Evolutionary conservation across 2,113 vertebrate genomes (phyloP).

Genomic region (Hepsetus odoe): DNA sequence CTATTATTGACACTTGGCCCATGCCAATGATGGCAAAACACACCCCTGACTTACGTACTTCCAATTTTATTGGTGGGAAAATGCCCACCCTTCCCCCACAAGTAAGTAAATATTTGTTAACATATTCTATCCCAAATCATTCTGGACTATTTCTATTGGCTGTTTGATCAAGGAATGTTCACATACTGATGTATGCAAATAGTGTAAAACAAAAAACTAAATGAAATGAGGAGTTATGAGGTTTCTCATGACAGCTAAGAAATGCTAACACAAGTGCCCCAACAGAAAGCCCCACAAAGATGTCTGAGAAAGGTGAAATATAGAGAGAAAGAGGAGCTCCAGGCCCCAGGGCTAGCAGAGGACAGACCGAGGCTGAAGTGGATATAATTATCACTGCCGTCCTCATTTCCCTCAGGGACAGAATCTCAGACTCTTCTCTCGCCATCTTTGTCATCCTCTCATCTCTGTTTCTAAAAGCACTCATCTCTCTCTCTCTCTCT

Average conservation of each 20-base stretch:
- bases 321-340: slow-evolving; percentile 31
- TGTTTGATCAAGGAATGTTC: too few species aligned
- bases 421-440: slow-evolving; percentile 20
- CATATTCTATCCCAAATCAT: too few species aligned
- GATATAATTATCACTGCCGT: slow-evolving; percentile 41
- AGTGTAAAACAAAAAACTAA: not conserved
- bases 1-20: too few species aligned
- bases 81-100: too few species aligned
- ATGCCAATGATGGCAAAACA: too few species aligned
- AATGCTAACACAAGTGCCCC: slow-evolving; percentile 13
- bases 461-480: slow-evolving; percentile 24
- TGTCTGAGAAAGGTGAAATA: not conserved
- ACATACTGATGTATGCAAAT: not conserved
- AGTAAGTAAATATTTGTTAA: too few species aligned
- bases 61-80: too few species aligned
- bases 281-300: not conserved
- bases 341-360: slow-evolving; percentile 24
- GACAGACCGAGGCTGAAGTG: slow-evolving; percentile 34
- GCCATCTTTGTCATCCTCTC: slow-evolving; percentile 23
- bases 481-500: slow-evolving; percentile 18
- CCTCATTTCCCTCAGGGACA: slow-evolving; percentile 38
- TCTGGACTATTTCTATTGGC: too few species aligned
- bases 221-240: not conserved
- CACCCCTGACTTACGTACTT: too few species aligned
- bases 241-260: not conserved